Percentiles rank a stretch among this genome's conserved stretches.
These are phyloP conservation scores for Drosophila truncata DNA, from an alignment of 1,140 invertebrate genomes.

Conservation along the genomic window DNA sequence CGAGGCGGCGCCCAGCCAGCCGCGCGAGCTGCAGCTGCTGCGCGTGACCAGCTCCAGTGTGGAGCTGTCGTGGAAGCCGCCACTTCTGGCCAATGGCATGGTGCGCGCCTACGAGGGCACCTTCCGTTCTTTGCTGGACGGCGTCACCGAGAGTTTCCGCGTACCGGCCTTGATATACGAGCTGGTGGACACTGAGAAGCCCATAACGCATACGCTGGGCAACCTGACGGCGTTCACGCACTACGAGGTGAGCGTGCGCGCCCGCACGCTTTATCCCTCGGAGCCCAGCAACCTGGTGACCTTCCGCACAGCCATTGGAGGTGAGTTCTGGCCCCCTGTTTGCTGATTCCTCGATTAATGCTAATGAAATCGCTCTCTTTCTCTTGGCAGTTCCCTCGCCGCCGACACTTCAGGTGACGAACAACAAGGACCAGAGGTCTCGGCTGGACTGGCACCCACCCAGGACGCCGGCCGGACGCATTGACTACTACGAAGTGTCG, in stretches of 20 bases:
- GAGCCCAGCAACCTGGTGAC: constrained; percentile 60
- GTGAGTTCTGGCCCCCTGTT: constrained; percentile 12
- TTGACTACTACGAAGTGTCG: constrained; percentile 66
- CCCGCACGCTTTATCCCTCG: constrained; percentile 55
- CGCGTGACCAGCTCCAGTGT: constrained; percentile 48
- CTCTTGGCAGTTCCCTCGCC: constrained; percentile 54
- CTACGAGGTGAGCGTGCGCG: constrained; percentile 59
- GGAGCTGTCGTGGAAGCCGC: constrained; percentile 58
- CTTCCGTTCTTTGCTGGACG: constrained; percentile 29
- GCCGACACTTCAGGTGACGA: constrained; percentile 27
- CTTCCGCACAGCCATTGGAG: constrained; percentile 66
- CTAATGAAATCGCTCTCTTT: neutral
- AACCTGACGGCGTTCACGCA: constrained; percentile 62
- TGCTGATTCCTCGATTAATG: neutral
- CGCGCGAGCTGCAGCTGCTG: constrained; percentile 42
- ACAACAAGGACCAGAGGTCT: constrained; percentile 38
- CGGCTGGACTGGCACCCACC: constrained; percentile 53
- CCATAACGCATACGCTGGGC: constrained; percentile 38
- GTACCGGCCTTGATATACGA: constrained; percentile 45
- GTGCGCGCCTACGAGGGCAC: constrained; percentile 61
- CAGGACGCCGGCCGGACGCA: constrained; percentile 41
- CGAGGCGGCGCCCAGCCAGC: constrained; percentile 65
- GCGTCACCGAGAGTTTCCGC: constrained; percentile 41
- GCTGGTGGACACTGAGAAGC: constrained; percentile 60
- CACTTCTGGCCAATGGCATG: constrained; percentile 59